Base-by-base conservation (phyloP, 2,113 vertebrate species). In the Gobio gobio region DNA sequence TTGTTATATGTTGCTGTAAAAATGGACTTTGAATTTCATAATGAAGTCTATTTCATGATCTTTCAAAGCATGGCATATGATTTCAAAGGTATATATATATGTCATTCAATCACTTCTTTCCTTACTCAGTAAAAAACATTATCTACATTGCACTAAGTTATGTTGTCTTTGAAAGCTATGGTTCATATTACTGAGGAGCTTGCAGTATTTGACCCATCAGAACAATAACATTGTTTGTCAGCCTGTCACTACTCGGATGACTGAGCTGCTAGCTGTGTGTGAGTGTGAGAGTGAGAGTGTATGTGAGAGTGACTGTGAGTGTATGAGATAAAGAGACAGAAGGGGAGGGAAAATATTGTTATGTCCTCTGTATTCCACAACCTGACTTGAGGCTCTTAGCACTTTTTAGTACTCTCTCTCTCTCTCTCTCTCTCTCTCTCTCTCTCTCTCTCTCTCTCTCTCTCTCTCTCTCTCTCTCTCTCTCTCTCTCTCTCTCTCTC, bases 151-250 rank as follows among this genome's bases (percentile, higher is more conserved):
- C 51, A 80, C 54, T 36, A 54, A 76, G 68, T 82, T 81, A 47
- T 75, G 56, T 66, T 54, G 22, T 85, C 75, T 85, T 73, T 63
- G 75, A 40, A 82, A 77, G 49, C 40, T 68, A 33, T 54, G 61
- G 61, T 59, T 75, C 58, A 40, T 54, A 72, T 75, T 81, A 83
- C 68, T 81, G 58, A 18, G 56, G 58, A 45, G 36, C 49, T 82
- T 75, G 75, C 66, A 85, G 78, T 81, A 82, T 84, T 82, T 85
- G 59, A 87, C 86, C 77, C 58, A 54, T 74, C 76, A 73, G 73
- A 83, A 83, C 80, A 85, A 81, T 74, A 82, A 84, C 78, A 85
- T 86, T 84, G 82, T 76, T 86, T 85, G 87, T 83, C 78, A 85
- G 84, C 75, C 79, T 86, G 78, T 80, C 83, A 83, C 73, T 86